phyloP scores from a whole-genome alignment of 2,113 vertebrate genomes.

The Pelobates fuscus region DNA sequence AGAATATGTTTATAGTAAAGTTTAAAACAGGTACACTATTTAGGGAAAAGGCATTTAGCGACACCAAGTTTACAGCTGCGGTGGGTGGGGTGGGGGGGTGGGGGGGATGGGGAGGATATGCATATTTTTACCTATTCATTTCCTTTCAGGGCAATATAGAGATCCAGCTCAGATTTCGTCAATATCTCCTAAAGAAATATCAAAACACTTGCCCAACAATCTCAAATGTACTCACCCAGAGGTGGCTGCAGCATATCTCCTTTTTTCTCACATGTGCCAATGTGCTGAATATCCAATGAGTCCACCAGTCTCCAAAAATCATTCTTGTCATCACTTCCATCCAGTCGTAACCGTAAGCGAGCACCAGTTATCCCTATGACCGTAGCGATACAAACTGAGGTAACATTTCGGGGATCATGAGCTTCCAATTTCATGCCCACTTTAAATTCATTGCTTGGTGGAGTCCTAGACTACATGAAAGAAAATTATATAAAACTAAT shows the following conservation, averaged over 20 bases:
- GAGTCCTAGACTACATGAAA: slow-evolving; percentile 77
- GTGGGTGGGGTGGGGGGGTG: no score
- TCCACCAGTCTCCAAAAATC: slow-evolving; percentile 97
- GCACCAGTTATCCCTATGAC: slow-evolving; percentile 87
- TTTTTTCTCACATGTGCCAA: slow-evolving; percentile 92
- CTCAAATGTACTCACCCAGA: slow-evolving; percentile 71
- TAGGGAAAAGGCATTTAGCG: no score
- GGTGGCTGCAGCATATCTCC: slow-evolving; percentile 96
- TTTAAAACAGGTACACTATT: no score
- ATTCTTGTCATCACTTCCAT: slow-evolving; percentile 93
- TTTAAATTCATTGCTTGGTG: slow-evolving; percentile 91
- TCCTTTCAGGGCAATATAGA: no score
- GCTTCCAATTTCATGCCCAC: slow-evolving; percentile 96
- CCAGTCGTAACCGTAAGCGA: slow-evolving; percentile 84
- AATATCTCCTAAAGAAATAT: no score
- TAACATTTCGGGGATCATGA: slow-evolving; percentile 86
- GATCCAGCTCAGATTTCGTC: no score
- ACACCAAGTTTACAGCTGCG: no score
- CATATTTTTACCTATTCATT: no score
- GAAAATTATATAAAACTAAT: slow-evolving; percentile 1
- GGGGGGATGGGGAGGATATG: no score
- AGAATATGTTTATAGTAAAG: no score
- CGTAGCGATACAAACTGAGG: slow-evolving; percentile 90
- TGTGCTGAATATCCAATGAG: slow-evolving; percentile 91
- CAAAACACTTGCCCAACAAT: no score